phyloP scores from a whole-genome alignment of 2,797 vertebrate genomes.

The Euphonia xanthogaster region DNA sequence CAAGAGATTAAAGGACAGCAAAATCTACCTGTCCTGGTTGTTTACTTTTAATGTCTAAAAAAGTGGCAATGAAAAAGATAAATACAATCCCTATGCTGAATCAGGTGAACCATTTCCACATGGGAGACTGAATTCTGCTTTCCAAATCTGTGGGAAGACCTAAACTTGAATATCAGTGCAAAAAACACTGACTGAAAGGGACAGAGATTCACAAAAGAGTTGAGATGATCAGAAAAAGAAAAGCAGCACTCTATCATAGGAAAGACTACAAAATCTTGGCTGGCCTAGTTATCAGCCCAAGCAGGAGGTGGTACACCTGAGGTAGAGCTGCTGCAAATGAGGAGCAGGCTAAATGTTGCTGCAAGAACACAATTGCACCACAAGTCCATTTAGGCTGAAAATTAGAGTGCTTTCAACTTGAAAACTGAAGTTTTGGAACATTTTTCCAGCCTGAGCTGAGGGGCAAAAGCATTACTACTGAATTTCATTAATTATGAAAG shows the following conservation, averaged over 20 bases:
- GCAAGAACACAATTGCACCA: not conserved
- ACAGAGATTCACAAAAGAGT: not conserved
- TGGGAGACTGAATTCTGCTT: not conserved
- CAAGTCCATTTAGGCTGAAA: conserved; percentile 26
- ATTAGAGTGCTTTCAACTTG: conserved; percentile 33
- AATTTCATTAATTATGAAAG: conserved; percentile 71
- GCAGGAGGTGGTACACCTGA: not conserved
- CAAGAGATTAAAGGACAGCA: not conserved
- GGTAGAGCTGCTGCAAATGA: not conserved
- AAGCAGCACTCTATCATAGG: not conserved
- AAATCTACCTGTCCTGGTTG: not conserved
- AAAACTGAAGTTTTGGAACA: conserved; percentile 40
- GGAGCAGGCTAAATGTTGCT: not conserved
- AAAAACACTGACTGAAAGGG: not conserved
- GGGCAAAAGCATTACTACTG: conserved; percentile 42
- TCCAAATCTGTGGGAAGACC: not conserved
- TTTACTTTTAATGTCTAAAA: not conserved
- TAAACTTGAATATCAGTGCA: not conserved
- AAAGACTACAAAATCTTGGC: not conserved
- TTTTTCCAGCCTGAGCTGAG: conserved; percentile 39
- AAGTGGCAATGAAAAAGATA: not conserved
- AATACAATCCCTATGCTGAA: not conserved
- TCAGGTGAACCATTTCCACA: not conserved
- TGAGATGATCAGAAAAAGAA: not conserved
- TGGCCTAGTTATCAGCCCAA: not conserved